These are phyloP conservation scores for Orchesella cincta DNA, from an alignment of 1,140 invertebrate species.

Conservation along the genomic window DNA sequence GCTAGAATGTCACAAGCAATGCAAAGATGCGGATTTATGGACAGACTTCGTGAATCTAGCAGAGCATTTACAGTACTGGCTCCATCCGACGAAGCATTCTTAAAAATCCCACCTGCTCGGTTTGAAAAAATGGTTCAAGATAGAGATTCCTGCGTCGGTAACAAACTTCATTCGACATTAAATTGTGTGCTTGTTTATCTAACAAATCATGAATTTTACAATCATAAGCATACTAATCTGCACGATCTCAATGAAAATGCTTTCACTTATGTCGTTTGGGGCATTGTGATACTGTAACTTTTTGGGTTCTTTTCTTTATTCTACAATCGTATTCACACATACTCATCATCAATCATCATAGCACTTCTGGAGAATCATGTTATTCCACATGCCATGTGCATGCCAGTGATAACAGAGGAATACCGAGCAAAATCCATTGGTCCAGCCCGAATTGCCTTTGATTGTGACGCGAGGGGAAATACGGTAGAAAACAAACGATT, in stretches of 20 bases:
- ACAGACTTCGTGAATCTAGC: constrained; percentile 52
- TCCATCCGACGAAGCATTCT: constrained; percentile 66
- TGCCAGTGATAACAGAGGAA: constrained; percentile 58
- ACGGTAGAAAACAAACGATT: constrained; percentile 55
- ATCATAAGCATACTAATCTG: too few species aligned
- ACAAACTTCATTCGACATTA: neutral
- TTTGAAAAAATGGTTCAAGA: constrained; percentile 56
- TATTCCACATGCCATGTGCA: constrained; percentile 58
- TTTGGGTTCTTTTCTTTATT: too few species aligned
- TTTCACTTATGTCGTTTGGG: too few species aligned
- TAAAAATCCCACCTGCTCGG: constrained; percentile 57
- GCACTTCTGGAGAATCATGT: constrained; percentile 59
- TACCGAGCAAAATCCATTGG: constrained; percentile 55
- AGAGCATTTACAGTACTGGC: constrained; percentile 64
- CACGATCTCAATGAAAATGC: too few species aligned
- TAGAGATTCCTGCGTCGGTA: constrained; percentile 55
- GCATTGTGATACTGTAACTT: too few species aligned
- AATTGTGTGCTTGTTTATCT: neutral
- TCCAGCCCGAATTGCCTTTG: constrained; percentile 52
- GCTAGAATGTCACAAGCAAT: constrained; percentile 62
- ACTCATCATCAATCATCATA: constrained; percentile 50
- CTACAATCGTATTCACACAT: too few species aligned
- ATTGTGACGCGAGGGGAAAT: constrained; percentile 56
- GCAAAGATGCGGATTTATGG: constrained; percentile 57
- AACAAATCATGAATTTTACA: too few species aligned